Evolutionary conservation across 2,797 vertebrate genomes (phyloP), one percentile per base, ranked within the genome.

Genomic region (Sebastes hopkinsi): DNA sequence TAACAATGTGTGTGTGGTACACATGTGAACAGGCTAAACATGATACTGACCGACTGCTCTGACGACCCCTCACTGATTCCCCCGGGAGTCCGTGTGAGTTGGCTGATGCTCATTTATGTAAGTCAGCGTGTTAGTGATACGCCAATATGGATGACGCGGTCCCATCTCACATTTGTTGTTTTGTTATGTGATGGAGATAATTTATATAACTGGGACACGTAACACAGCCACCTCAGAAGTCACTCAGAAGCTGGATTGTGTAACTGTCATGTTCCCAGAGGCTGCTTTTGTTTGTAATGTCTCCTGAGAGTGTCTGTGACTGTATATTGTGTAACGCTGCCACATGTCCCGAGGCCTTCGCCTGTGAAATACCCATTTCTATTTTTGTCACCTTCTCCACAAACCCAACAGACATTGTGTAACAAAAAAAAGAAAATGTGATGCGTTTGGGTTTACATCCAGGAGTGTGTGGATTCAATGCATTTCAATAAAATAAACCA

Each of bases 131-230:
- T 78, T 52, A 75, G 42, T n/a, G 87, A 91, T 79, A 81, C 9
- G 6, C 29, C 58, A 4, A 68, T 11, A 46, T 18, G 18, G 77
- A 67, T 82, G 75, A 85, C 75, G 86, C 6, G 5, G 65, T 16
- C 54, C 34, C 72, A 25, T 79, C 78, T 83, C 65, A 64, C 59
- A 84, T 78, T 58, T 82, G 61, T 56, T 67, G 59, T 27, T 42
- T 71, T 81, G 59, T 72, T 68, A 84, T 64, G 64, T 81, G 72
- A 88, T 8, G 10, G 71, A 23, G 77, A 83, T 85, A 29, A 89
- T 92, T 93, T 87, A 92, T 88, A 80, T 86, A 89, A 92, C 75
- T 32, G 4, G 46, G 67, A 84, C 74, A 72, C 1, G 82, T 80
- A 89, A 91, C 56, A 92, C 56, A 78, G 81, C 90, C 81, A 86